Conservation (phyloP, 2,797 vertebrate genomes). For the Gymnopithys bicolor region DNA sequence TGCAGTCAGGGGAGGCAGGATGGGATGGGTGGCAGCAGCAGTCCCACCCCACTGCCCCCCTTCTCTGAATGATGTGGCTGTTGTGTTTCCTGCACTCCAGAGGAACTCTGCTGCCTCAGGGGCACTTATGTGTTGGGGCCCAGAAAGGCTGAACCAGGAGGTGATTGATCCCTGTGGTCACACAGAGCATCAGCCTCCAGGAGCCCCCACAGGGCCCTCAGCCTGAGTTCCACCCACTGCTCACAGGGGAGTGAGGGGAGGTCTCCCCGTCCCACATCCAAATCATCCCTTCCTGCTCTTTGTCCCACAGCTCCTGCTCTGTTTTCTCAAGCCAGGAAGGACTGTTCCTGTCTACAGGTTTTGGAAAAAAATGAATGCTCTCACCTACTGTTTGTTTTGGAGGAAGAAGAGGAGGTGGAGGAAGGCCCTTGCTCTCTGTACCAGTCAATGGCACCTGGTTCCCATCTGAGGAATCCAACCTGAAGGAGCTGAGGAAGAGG, state of each 20-base stretch:
- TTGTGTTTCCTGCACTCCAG: background rate
- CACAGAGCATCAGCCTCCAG: background rate
- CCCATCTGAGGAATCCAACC: background rate
- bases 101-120: background rate
- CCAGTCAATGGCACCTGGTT: background rate
- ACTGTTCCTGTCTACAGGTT: background rate
- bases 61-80: no score
- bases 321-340: background rate
- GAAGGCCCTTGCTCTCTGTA: background rate
- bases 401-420: background rate
- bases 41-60: background rate
- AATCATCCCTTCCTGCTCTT: background rate
- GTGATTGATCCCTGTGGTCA: background rate
- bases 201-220: background rate
- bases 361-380: background rate
- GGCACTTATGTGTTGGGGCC: background rate
- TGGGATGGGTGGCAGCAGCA: background rate
- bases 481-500: background rate
- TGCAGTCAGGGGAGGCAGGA: accelerated
- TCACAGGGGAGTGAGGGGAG: background rate
- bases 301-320: background rate
- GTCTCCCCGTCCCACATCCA: background rate
- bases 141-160: background rate
- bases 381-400: background rate
- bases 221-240: background rate